Conservation (phyloP, 2,113 vertebrate species). For the Pedetes capensis region DNA sequence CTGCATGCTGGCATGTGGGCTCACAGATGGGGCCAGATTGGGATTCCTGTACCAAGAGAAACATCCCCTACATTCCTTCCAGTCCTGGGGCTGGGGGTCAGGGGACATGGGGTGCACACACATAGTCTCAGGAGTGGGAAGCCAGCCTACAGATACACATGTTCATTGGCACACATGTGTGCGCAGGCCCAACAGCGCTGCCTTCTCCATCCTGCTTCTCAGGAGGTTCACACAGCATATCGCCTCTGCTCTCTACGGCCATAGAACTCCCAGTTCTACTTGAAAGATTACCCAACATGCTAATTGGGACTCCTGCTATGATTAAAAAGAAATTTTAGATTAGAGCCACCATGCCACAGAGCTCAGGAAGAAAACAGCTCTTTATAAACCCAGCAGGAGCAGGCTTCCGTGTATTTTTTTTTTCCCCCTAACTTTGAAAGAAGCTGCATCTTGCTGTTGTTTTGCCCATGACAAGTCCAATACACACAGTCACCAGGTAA, state of each 20-base stretch:
- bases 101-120: not conserved
- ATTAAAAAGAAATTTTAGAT: slow-evolving; percentile 90
- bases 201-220: slow-evolving; percentile 21
- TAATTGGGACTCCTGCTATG: slow-evolving; percentile 89
- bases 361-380: slow-evolving; percentile 85
- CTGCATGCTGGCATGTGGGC: not conserved
- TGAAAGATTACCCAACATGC: slow-evolving; percentile 83
- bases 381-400: slow-evolving; percentile 83
- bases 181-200: accelerated
- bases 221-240: slow-evolving; percentile 10
- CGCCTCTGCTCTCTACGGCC: slow-evolving; percentile 66
- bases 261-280: slow-evolving; percentile 76
- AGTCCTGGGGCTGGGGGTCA: not conserved
- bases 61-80: not conserved
- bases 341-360: slow-evolving; percentile 78
- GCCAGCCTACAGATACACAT: not conserved
- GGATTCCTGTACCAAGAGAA: not conserved
- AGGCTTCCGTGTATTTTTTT: slow-evolving; percentile 72
- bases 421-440: slow-evolving; percentile 72
- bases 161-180: not conserved
- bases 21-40: not conserved
- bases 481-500: not conserved
- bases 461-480: slow-evolving; percentile 68
- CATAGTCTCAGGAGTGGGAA: not conserved
- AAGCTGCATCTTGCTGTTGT: slow-evolving; percentile 72